Percentiles rank a stretch among this genome's conserved stretches.
These are phyloP conservation scores for Gryllus bimaculatus DNA, from an alignment of 1,140 invertebrate species.

Conservation along the genomic window DNA sequence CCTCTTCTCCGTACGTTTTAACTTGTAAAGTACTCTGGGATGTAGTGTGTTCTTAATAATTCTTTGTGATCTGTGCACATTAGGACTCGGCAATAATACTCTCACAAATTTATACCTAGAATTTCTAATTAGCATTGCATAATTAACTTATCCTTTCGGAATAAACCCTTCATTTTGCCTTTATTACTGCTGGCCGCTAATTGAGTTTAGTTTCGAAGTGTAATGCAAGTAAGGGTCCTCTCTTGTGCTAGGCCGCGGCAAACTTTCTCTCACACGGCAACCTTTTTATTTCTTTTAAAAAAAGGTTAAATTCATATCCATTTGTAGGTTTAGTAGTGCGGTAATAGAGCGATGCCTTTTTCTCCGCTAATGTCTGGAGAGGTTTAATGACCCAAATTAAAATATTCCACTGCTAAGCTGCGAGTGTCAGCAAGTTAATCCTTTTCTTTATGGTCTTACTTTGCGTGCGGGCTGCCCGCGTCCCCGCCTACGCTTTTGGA, in stretches of 20 bases:
- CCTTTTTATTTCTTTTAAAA: background rate
- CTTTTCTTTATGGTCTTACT: background rate
- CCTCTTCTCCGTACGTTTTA: background rate
- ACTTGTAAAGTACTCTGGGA: background rate
- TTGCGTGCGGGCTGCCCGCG: background rate
- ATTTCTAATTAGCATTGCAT: background rate
- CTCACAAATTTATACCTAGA: background rate
- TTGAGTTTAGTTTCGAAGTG: background rate
- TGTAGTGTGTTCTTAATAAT: background rate
- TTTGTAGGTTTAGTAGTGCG: background rate
- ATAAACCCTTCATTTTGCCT: background rate
- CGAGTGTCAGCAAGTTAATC: constrained; percentile 3
- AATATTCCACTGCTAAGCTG: constrained; percentile 1
- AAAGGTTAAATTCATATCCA: background rate
- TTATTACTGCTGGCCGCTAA: background rate
- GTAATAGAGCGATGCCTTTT: background rate
- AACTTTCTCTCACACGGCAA: background rate
- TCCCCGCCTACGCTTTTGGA: background rate
- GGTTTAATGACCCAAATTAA: constrained; percentile 5
- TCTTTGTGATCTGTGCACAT: constrained; percentile 1
- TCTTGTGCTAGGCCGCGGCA: background rate
- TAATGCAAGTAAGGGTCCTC: background rate
- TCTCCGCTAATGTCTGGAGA: background rate
- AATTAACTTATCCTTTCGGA: background rate
- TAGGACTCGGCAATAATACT: background rate